phyloP scores from a whole-genome alignment of 2,113 vertebrate genomes.

The Camelus bactrianus region DNA sequence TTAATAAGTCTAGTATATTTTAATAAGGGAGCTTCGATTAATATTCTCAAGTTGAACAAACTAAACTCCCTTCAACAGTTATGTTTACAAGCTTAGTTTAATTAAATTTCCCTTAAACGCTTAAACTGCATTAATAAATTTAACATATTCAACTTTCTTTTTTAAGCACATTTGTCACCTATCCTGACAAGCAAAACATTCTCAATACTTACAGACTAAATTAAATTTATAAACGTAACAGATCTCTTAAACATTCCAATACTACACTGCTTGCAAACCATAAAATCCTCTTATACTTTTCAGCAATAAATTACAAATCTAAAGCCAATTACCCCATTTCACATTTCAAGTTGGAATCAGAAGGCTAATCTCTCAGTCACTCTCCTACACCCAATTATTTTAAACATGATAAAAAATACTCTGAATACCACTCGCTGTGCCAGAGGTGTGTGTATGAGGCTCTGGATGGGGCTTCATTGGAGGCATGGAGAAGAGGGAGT shows the following conservation, averaged over 20 bases:
- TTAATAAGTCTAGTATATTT: conserved; percentile 27
- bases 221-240: conserved; percentile 70
- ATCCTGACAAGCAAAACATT: conserved; percentile 57
- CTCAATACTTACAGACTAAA: conserved; percentile 62
- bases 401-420: neutral
- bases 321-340: conserved; percentile 28
- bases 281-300: conserved; percentile 66
- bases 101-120: conserved; percentile 64
- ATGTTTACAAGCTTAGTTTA: conserved; percentile 65
- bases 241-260: conserved; percentile 57
- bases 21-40: conserved; percentile 26
- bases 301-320: conserved; percentile 59
- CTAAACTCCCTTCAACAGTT: conserved; percentile 54
- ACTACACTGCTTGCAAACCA: neutral
- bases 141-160: conserved; percentile 59
- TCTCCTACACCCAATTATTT: conserved; percentile 39
- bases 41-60: conserved; percentile 56
- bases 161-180: conserved; percentile 61
- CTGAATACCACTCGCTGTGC: neutral
- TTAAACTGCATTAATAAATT: conserved; percentile 67
- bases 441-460: neutral
- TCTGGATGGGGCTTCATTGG: neutral
- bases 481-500: neutral
- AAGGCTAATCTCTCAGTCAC: conserved; percentile 36
- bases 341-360: conserved; percentile 57